Conservation (phyloP, 2,797 vertebrate species). For the Cheirogaleus major region DNA sequence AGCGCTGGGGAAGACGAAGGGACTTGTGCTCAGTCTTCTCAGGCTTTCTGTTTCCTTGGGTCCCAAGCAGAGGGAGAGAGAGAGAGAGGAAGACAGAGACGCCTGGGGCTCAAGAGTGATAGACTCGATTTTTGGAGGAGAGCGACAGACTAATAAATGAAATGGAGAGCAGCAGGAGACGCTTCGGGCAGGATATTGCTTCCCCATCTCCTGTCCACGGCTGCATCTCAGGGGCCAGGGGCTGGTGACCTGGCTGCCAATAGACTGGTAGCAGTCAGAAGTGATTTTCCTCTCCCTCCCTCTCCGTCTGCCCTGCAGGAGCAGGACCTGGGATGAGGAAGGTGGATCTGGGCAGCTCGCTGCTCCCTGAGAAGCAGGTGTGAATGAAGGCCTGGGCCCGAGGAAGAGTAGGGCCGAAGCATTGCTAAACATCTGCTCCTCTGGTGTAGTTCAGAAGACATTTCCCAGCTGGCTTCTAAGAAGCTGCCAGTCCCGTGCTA, state of each 20-base stretch:
- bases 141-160: neutral
- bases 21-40: neutral
- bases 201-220: neutral
- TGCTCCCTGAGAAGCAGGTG: neutral
- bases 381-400: neutral
- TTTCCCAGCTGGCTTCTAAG: neutral
- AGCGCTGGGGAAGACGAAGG: neutral
- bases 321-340: neutral
- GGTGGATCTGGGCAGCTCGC: neutral
- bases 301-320: neutral
- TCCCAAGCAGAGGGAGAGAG: slow-evolving; percentile 26
- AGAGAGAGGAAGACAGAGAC: neutral
- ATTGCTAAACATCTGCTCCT: neutral
- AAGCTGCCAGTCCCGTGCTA: neutral
- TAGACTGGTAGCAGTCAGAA: slow-evolving; percentile 22
- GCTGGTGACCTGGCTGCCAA: neutral
- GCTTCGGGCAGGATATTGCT: neutral
- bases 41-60: neutral
- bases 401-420: neutral
- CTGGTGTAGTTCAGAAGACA: neutral
- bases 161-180: neutral
- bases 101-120: neutral
- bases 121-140: neutral
- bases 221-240: slow-evolving; percentile 12
- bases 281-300: neutral